Evolutionary conservation across 1,140 invertebrate species (phyloP).

Genomic region (Colletes latitarsis): DNA sequence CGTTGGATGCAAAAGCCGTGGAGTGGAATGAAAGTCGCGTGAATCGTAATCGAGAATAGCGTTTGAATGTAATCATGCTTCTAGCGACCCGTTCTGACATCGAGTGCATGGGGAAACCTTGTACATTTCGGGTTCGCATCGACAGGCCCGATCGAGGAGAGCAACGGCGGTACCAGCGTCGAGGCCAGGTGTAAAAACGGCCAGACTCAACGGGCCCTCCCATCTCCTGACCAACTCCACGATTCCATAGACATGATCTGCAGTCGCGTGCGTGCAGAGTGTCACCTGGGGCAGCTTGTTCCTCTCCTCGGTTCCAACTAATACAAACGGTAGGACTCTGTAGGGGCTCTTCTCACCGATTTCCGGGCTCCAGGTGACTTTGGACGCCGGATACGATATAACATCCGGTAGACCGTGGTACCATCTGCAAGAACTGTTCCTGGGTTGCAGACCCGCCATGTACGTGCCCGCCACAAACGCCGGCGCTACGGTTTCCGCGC

Average conservation of each 20-base stretch:
- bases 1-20: too few species aligned
- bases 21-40: background rate
- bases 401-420: constrained; percentile 83
- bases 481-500: constrained; percentile 28
- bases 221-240: constrained; percentile 85
- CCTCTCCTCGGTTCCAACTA: constrained; percentile 71
- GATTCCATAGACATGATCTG: constrained; percentile 87
- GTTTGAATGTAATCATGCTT: background rate
- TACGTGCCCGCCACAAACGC: constrained; percentile 80
- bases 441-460: constrained; percentile 79
- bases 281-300: constrained; percentile 79
- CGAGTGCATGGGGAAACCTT: constrained; percentile 79
- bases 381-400: constrained; percentile 80
- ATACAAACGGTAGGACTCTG: constrained; percentile 85
- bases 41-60: background rate
- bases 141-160: constrained; percentile 84
- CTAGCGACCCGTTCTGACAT: constrained; percentile 51
- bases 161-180: constrained; percentile 85
- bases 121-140: constrained; percentile 85
- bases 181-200: constrained; percentile 86
- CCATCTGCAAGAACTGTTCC: constrained; percentile 85
- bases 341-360: constrained; percentile 82
- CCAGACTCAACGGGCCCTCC: constrained; percentile 88
- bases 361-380: constrained; percentile 82
- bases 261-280: constrained; percentile 88